Percentiles rank a stretch among this genome's conserved stretches.
Evolutionary conservation across 2,888 invertebrate genomes (phyloP).

Genomic region (Colletes collaris): DNA sequence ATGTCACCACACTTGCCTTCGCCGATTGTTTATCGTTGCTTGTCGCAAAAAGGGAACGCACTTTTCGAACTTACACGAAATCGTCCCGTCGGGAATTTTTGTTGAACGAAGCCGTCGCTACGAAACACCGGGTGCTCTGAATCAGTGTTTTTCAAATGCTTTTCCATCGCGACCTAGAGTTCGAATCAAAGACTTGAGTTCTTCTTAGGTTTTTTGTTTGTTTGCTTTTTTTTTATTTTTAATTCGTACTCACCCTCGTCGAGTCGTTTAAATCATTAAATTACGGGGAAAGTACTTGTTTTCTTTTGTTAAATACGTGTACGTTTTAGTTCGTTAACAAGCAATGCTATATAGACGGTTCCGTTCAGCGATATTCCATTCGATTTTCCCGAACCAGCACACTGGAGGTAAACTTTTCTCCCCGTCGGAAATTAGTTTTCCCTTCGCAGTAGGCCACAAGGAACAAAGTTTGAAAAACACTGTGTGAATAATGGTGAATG

Average conservation of each 20-base stretch:
- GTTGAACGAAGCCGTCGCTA: constrained; percentile 26
- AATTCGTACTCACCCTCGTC: no score
- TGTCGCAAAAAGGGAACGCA: constrained; percentile 66
- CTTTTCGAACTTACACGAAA: constrained; percentile 21
- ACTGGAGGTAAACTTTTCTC: neutral
- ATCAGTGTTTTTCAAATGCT: constrained; percentile 39
- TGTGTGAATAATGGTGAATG: constrained; percentile 31
- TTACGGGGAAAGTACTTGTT: no score
- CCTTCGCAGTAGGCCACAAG: neutral
- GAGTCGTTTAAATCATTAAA: neutral
- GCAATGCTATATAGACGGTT: neutral
- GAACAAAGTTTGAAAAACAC: constrained; percentile 36
- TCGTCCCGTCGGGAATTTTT: constrained; percentile 20
- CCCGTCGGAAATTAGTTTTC: constrained; percentile 8
- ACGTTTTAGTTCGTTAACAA: neutral
- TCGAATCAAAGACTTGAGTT: neutral
- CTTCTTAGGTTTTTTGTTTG: neutral
- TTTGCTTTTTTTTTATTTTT: neutral
- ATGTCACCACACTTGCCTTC: constrained; percentile 81
- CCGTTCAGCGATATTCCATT: neutral
- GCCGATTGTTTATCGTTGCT: constrained; percentile 81
- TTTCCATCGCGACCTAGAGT: constrained; percentile 11
- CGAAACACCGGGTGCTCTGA: constrained; percentile 3
- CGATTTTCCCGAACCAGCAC: neutral
- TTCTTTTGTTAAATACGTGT: neutral